phyloP scores from a whole-genome alignment of 2,797 vertebrate species.

The Crenuchus spilurus region DNA sequence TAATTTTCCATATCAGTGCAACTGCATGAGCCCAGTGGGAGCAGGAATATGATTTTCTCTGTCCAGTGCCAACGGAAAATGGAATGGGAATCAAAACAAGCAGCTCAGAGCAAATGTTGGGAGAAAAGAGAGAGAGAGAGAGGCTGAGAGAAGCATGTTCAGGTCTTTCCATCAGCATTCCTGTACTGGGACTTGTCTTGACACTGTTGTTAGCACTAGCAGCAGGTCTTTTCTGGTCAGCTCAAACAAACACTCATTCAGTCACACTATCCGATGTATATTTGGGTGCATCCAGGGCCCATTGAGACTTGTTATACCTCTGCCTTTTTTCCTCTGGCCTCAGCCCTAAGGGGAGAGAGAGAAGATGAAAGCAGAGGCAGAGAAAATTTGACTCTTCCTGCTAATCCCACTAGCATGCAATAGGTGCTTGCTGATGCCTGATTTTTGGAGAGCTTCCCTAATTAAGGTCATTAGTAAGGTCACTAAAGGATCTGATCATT shows the following conservation, averaged over 20 bases:
- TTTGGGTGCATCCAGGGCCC: slow-evolving; percentile 44
- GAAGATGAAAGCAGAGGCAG: slow-evolving; percentile 28
- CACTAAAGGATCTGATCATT: slow-evolving; percentile 22
- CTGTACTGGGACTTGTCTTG: slow-evolving; percentile 22
- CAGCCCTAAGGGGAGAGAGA: slow-evolving; percentile 33
- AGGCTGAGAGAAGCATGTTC: slow-evolving; percentile 40
- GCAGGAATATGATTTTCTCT: slow-evolving; percentile 77
- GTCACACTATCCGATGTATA: slow-evolving; percentile 31
- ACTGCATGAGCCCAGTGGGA: slow-evolving; percentile 70
- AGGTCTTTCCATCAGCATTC: slow-evolving; percentile 47
- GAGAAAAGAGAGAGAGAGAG: slow-evolving; percentile 19
- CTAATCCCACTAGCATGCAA: slow-evolving; percentile 15
- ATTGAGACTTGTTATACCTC: slow-evolving; percentile 49
- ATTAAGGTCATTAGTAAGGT: slow-evolving; percentile 46
- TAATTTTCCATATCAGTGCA: slow-evolving; percentile 78
- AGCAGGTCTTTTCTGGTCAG: slow-evolving; percentile 43
- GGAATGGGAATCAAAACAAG: slow-evolving; percentile 55
- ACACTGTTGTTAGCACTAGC: slow-evolving; percentile 34
- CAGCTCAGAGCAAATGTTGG: slow-evolving; percentile 28
- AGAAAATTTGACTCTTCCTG: slow-evolving; percentile 39
- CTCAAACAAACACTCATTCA: slow-evolving; percentile 43
- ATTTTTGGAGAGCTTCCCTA: slow-evolving; percentile 39
- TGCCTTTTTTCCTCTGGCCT: slow-evolving; percentile 38
- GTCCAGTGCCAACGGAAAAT: slow-evolving; percentile 75
- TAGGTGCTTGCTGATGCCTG: slow-evolving; percentile 21